A percentile compares a stretch with the other conserved stretches of the same genome.
phyloP scores from a whole-genome alignment of 2,888 invertebrate species.

The Heliothis peltigera region DNA sequence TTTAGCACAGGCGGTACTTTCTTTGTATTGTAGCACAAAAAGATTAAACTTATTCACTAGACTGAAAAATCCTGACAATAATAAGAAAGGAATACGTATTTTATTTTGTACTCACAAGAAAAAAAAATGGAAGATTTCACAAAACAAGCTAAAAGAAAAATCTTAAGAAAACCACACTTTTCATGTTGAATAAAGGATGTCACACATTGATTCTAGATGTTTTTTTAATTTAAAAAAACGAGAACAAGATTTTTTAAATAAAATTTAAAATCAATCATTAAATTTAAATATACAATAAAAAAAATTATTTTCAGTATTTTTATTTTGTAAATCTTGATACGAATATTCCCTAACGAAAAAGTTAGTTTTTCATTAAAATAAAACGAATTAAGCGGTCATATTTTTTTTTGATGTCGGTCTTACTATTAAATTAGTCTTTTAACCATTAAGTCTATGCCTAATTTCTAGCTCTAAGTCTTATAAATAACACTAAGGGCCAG shows the following conservation, averaged over 20 bases:
- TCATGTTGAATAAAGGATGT: slow-evolving; percentile 25
- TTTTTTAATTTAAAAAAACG: not conserved
- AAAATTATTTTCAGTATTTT: no score
- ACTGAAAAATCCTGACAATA: slow-evolving; percentile 18
- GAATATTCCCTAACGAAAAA: no score
- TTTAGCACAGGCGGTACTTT: not conserved
- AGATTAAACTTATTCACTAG: slow-evolving; percentile 21
- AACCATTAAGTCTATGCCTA: no score
- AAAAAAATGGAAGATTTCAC: slow-evolving; percentile 29
- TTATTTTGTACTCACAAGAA: slow-evolving; percentile 20
- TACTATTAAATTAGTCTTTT: no score
- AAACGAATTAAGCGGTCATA: no score
- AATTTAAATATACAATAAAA: no score
- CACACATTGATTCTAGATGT: slow-evolving; percentile 5
- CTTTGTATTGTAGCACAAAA: slow-evolving; percentile 9
- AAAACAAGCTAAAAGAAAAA: slow-evolving; percentile 38
- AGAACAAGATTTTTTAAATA: not conserved
- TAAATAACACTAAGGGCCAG: no score
- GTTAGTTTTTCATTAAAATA: no score
- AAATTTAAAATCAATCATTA: not conserved
- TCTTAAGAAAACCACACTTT: slow-evolving; percentile 35
- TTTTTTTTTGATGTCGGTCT: no score
- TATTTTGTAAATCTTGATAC: no score
- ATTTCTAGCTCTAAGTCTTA: no score
- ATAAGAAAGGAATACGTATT: slow-evolving; percentile 9